Base-by-base conservation (phyloP, 2,797 vertebrate genomes). In the Tragopan temminckii region DNA sequence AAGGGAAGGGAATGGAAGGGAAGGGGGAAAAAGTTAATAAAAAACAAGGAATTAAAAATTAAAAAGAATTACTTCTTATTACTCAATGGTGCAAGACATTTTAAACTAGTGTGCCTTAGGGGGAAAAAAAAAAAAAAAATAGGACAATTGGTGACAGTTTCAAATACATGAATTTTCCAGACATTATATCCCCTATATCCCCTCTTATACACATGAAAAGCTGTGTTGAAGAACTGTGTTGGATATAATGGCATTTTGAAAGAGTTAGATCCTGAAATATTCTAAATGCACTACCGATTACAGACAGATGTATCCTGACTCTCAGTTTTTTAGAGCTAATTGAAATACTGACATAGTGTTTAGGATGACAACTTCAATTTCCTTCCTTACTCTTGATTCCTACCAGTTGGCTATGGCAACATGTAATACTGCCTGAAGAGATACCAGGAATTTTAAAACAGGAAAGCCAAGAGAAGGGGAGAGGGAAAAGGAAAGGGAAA, bases 261-360 rank as follows among this genome's bases (percentile, higher is more conserved):
- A 91, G 55, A 80, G 35, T 89, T 79, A 81, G 27, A 67, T 62
- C 11, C 29, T 85, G 66, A 79, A 90, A 88, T 92, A 70, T 87
- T 95, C 76, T 71, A 93, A 72, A 88, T 72, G 52, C 48, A 64
- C 31, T 88, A 59, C 58, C 40, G 70, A 53, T 87, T 95, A 59
- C 13, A 93, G 66, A 61, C 63, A 88, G 40, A 93, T 85, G 88
- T 48, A 85, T 91, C 23, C 21, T 63, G 40, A 86, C 31, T 79
- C 50, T 50, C 48, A 91, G 10, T 67, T 89, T 95, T 93, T 46
- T 27, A 74, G 11, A 92, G 43, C 31, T 93, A 95, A 95, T 35
- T 94, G 61, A 90, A 94, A 43, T 77, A 95, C 67, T 88, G 35
- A 79, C 58, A 61, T 59, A 19, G 11, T 67, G 68, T 92, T 96